Base-by-base conservation (phyloP, 2,113 vertebrate species). In the Lampris incognitus region DNA sequence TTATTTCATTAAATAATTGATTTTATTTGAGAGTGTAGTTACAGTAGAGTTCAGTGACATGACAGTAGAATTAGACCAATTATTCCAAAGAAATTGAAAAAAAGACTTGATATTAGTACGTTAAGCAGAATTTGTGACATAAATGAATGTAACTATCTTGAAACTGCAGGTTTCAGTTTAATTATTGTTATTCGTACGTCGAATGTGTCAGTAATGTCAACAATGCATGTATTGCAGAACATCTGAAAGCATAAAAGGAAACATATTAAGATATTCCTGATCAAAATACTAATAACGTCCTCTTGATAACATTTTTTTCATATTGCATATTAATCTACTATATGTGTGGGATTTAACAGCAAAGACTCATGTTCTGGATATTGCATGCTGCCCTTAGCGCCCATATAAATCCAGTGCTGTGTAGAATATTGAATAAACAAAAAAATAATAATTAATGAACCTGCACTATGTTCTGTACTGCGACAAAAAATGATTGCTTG, bases 401-500 rank as follows among this genome's bases (percentile, higher is more conserved):
- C 52, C 44, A 2, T 68, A 66, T 10, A 39, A 88, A 88, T 87
- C 83, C 85, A 87, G 56, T 1, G 9, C 4, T 38, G 68, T 63
- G 75, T 86, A 78, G 79, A 92, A 83, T 60, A 72, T 54, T 60
- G 76, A 72, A 74, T 75, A 41, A 4, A 80, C 67, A 69, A 65
- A 82, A 63, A 86, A 75, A 71, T 37, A 3, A 52, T 11, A 52
- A 52, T 73, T 64, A 54, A 72, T 54, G 37, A 54, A 66, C 76
- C 73, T 48, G 70, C 71, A 61, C 51, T 24, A 44, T 72, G 52
- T 78, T 83, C 66, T 73, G 66, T 74, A 73, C 11, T 83, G 88
- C 84, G 55, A 85, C 59, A 69, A 81, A 24, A 24, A 85, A 85
- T 41, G 81, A 89, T 92, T 90, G 89, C 87, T 72, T 76, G 61